Percentiles rank a stretch among this genome's conserved stretches.
These are phyloP conservation scores for Salvelinus fontinalis DNA, from an alignment of 2,113 vertebrate species.

Conservation along the genomic window DNA sequence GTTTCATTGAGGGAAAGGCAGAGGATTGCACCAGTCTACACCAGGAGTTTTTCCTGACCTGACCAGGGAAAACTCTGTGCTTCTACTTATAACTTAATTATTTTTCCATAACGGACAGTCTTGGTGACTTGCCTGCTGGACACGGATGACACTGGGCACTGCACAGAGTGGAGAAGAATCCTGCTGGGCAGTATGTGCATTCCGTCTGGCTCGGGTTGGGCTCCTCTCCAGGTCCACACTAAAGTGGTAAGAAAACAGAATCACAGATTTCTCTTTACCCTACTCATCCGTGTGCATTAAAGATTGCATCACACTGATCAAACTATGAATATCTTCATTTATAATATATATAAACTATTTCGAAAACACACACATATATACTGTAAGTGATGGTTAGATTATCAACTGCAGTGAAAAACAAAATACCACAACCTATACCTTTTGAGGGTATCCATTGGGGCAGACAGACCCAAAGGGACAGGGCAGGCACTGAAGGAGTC, in stretches of 20 bases:
- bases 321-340: background rate
- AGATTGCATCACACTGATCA: background rate
- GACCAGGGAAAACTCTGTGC: too few relatives aligned
- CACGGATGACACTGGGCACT: constrained; percentile 68
- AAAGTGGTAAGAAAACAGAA: constrained; percentile 3
- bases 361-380: background rate
- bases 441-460: constrained; percentile 65
- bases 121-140: constrained; percentile 74
- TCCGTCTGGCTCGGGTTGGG: constrained; percentile 56
- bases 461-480: constrained; percentile 79
- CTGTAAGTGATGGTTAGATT: background rate
- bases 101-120: background rate
- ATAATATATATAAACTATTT: background rate
- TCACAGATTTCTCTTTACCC: background rate
- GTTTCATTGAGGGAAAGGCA: too few relatives aligned
- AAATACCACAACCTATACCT: constrained; percentile 37
- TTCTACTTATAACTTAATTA: too few relatives aligned
- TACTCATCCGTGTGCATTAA: too few relatives aligned
- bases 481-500: constrained; percentile 69
- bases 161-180: constrained; percentile 66
- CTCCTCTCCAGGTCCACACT: constrained; percentile 74
- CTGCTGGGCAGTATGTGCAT: constrained; percentile 66
- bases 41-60: too few relatives aligned
- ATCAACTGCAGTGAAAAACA: background rate
- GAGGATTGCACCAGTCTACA: too few relatives aligned